Percentiles rank a stretch among this genome's conserved stretches.
Evolutionary conservation across 2,113 vertebrate species (phyloP).

Genomic region (Python bivittatus): DNA sequence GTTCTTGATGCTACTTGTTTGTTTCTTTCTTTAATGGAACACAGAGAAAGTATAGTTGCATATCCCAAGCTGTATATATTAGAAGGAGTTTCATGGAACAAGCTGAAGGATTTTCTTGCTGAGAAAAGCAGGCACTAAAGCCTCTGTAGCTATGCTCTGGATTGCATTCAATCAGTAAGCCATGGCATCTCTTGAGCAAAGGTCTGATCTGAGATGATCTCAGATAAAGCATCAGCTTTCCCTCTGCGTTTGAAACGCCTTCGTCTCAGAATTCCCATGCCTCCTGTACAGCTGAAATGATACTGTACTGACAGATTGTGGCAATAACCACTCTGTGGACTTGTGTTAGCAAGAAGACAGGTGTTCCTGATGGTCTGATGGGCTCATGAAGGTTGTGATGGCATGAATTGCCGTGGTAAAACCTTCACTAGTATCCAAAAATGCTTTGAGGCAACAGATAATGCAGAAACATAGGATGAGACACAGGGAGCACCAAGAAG

Average conservation of each 20-base stretch:
- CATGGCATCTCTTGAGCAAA: background rate
- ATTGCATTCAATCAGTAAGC: background rate
- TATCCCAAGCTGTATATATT: accelerated
- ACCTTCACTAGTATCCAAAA: slow-evolving; percentile 18
- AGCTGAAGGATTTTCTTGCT: background rate
- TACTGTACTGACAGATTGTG: background rate
- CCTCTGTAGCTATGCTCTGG: background rate
- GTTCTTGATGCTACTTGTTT: background rate
- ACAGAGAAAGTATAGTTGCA: background rate
- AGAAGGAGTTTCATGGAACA: background rate
- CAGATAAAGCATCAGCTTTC: background rate
- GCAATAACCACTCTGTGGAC: background rate
- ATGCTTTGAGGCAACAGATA: background rate
- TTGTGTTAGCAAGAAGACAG: background rate
- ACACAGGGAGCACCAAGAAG: background rate
- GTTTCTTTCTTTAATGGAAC: slow-evolving; percentile 51
- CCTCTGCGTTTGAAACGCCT: background rate
- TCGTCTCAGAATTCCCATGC: background rate
- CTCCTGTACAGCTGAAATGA: background rate
- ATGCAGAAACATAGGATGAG: background rate
- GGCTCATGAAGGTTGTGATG: background rate
- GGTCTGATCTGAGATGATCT: background rate
- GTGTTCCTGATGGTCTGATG: background rate
- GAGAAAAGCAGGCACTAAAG: background rate
- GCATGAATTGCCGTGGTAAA: slow-evolving; percentile 24